Conservation (phyloP, 2,113 vertebrate species). For the Montifringilla adamsi region DNA sequence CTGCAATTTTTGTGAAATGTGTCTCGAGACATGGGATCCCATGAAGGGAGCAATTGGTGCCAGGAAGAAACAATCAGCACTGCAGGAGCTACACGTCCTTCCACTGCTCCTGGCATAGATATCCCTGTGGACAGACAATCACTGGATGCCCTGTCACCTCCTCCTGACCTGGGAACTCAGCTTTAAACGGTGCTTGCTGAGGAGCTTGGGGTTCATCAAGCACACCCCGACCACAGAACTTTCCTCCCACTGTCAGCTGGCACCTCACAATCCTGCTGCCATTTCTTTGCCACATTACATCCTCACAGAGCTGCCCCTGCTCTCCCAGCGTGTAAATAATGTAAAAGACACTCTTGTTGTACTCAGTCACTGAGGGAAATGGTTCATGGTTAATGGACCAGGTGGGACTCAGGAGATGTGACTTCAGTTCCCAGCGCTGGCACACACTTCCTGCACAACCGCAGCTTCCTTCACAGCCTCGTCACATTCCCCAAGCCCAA, state of each 20-base stretch:
- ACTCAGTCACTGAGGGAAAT: neutral
- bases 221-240: fast-evolving
- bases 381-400: neutral
- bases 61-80: neutral
- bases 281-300: neutral
- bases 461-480: neutral
- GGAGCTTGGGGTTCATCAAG: neutral
- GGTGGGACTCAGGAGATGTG: neutral
- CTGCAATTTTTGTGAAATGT: neutral
- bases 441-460: neutral
- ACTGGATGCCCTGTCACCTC: neutral
- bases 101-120: neutral
- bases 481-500: neutral
- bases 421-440: neutral
- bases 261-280: neutral
- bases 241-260: neutral
- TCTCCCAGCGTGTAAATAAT: neutral
- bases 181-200: neutral
- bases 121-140: neutral
- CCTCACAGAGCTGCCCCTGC: neutral
- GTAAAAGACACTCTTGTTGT: neutral
- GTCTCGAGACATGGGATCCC: neutral
- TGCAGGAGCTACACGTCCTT: neutral
- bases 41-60: neutral
- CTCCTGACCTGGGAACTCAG: neutral